Evolutionary conservation across 2,888 invertebrate species (phyloP).

Genomic region (Periphyllus acericola): DNA sequence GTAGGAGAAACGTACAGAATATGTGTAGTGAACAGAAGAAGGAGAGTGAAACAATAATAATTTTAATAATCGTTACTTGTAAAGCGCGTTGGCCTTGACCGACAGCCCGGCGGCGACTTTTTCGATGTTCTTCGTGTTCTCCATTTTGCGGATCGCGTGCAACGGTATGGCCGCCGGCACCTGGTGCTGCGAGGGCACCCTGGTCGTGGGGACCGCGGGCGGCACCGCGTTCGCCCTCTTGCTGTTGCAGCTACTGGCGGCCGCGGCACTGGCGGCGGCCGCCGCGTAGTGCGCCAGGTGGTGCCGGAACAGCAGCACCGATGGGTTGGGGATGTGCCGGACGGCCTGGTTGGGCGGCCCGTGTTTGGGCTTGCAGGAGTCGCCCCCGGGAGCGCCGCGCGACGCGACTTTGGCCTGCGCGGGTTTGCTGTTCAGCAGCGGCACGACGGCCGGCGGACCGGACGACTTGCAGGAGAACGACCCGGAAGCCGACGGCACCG

Average conservation of each 20-base stretch:
- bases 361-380: constrained; percentile 65
- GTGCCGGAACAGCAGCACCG: constrained; percentile 72
- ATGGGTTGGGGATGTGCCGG: constrained; percentile 75
- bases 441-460: background rate
- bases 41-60: too few relatives aligned
- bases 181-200: constrained; percentile 52
- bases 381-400: constrained; percentile 60
- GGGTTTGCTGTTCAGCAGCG: constrained; percentile 5
- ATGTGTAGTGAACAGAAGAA: too few relatives aligned
- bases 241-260: background rate
- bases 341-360: constrained; percentile 72
- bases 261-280: constrained; percentile 19
- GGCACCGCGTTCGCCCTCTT: too few relatives aligned
- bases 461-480: background rate
- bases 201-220: background rate
- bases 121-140: constrained; percentile 65
- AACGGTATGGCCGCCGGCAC: constrained; percentile 64
- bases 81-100: constrained; percentile 62
- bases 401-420: background rate
- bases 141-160: constrained; percentile 65
- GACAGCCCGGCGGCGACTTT: constrained; percentile 66
- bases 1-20: too few relatives aligned
- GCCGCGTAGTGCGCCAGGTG: constrained; percentile 65
- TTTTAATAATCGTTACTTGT: constrained; percentile 55
- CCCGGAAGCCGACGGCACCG: constrained; percentile 37